These are phyloP conservation scores for Nymphalis io DNA, from an alignment of 1,140 invertebrate species.

Conservation along the genomic window DNA sequence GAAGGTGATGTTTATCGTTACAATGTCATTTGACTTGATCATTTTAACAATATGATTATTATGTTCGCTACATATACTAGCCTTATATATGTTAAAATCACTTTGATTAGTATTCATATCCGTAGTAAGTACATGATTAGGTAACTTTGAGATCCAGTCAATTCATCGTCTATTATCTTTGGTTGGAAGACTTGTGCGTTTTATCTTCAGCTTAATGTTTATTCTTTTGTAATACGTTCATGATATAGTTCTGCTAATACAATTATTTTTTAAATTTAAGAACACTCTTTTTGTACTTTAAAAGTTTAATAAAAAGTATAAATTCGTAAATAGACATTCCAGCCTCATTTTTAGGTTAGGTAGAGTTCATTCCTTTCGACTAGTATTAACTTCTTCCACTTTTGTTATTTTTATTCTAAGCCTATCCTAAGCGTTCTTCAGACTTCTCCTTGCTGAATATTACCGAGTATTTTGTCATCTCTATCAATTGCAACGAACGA, in stretches of 20 bases:
- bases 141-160: constrained; percentile 8
- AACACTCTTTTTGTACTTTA: constrained; percentile 3
- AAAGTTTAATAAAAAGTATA: background rate
- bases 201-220: background rate
- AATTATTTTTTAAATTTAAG: background rate
- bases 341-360: background rate
- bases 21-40: background rate
- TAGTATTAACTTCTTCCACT: background rate
- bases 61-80: background rate
- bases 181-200: constrained; percentile 14
- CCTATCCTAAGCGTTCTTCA: too few relatives aligned
- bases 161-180: constrained; percentile 1
- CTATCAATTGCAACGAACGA: background rate
- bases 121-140: background rate
- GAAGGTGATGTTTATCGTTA: background rate
- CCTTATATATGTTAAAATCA: background rate
- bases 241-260: background rate
- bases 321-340: background rate
- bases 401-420: background rate
- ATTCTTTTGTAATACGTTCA: background rate
- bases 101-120: background rate
- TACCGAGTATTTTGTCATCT: background rate
- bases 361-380: background rate
- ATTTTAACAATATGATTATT: background rate
- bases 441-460: background rate